These are phyloP conservation scores for Ips nitidus DNA, from an alignment of 1,140 invertebrate genomes.

Conservation along the genomic window DNA sequence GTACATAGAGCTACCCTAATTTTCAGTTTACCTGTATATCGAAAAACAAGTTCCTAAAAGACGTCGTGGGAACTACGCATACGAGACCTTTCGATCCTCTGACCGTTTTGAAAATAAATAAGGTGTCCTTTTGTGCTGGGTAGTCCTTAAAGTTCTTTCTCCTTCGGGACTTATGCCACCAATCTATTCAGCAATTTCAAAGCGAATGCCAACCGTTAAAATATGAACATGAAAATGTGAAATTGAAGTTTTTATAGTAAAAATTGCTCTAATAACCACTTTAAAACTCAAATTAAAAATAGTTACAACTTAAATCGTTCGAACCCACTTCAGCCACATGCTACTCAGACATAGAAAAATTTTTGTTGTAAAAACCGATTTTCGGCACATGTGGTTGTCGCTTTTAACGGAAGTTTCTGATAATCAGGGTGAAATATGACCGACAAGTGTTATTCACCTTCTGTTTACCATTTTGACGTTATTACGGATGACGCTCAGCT, in stretches of 20 bases:
- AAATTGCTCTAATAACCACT: no score
- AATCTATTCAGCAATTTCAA: conserved; percentile 26
- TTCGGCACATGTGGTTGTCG: no score
- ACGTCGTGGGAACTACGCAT: conserved; percentile 34
- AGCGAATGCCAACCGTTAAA: conserved; percentile 26
- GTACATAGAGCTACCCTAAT: neutral
- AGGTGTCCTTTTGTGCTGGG: conserved; percentile 33
- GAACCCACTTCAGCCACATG: no score
- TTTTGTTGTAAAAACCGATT: no score
- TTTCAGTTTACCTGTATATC: conserved; percentile 34
- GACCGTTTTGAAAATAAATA: conserved; percentile 36
- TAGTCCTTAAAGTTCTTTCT: conserved; percentile 30
- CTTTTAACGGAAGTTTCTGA: conserved; percentile 3
- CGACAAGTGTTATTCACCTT: conserved; percentile 10
- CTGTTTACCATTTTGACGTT: conserved; percentile 7
- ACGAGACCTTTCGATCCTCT: conserved; percentile 33
- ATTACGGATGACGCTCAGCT: conserved; percentile 11
- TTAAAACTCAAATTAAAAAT: no score
- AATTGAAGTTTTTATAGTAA: no score
- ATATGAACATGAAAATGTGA: conserved; percentile 1
- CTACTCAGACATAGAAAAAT: no score
- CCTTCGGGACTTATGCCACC: conserved; percentile 26
- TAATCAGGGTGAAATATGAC: conserved; percentile 11
- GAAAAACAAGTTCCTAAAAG: conserved; percentile 35
- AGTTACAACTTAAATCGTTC: no score